Conservation (phyloP, 2,888 invertebrate genomes). For the Tenthredo mesomela region DNA sequence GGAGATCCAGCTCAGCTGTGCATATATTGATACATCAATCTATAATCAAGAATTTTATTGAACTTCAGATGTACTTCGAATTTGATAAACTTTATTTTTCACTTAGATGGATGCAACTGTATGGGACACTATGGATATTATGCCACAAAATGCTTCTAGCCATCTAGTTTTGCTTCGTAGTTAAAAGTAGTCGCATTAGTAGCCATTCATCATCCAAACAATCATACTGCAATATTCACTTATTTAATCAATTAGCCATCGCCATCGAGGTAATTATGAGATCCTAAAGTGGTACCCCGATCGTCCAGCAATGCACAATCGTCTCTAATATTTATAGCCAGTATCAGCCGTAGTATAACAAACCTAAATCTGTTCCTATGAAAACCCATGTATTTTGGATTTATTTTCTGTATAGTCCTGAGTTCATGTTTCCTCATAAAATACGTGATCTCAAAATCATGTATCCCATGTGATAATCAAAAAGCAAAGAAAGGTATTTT, state of each 20-base stretch:
- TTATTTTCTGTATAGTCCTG: slow-evolving; percentile 4
- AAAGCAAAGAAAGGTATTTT: neutral
- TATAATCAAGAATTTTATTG: neutral
- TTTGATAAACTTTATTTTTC: slow-evolving; percentile 62
- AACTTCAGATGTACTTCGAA: neutral
- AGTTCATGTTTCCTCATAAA: neutral
- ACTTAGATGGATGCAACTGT: slow-evolving; percentile 77
- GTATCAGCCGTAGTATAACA: slow-evolving; percentile 24
- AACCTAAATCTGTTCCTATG: neutral
- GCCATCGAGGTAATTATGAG: slow-evolving; percentile 75
- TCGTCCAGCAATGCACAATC: slow-evolving; percentile 15
- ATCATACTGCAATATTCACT: slow-evolving; percentile 72
- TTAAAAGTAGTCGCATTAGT: slow-evolving; percentile 74
- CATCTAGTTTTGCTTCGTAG: slow-evolving; percentile 75
- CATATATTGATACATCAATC: neutral
- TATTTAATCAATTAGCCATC: slow-evolving; percentile 70
- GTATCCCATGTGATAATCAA: neutral
- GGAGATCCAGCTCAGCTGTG: slow-evolving; percentile 32
- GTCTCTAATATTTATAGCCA: slow-evolving; percentile 16
- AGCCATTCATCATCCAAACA: slow-evolving; percentile 72
- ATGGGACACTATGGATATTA: slow-evolving; percentile 75
- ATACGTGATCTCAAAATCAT: neutral
- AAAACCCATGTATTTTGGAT: neutral
- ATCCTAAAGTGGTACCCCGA: slow-evolving; percentile 56
- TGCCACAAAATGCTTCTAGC: slow-evolving; percentile 74